Evolutionary conservation across 2,888 invertebrate genomes (phyloP), one percentile per base, ranked within the genome.

Genomic region (Tanypteryx hageni): DNA sequence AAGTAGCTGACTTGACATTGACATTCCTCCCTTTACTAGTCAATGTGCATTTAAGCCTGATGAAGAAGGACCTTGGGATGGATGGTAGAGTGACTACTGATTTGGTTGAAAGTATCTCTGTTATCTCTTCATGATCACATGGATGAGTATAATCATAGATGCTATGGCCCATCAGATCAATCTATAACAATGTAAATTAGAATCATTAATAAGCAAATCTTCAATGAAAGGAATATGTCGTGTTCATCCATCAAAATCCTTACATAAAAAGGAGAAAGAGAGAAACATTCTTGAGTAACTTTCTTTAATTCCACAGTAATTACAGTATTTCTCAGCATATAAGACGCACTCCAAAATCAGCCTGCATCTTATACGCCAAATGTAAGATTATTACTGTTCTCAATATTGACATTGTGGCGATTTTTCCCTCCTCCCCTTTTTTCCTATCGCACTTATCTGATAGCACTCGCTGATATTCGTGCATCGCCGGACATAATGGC

Each of bases 21-120:
- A 99, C 98, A 95, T 97, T 99, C 94, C 98, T 96, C n/a, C 99
- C 99, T 94, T 99, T 99, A 94, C 97, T 98, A 27, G 99, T 99
- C 92, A 99, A 96, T 0, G 99, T 99, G 95, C 99, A 99, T 95
- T 99, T 99, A 94, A 99, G 96, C 18, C 99, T 96, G 11, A 98
- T 95, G 93, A 98, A 97, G 94, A 98, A 96, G 31, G 97, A 97
- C 92, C 96, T 96, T 3, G 96, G 95, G 31, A 89, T 64, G 44
- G 89, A 89, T 68, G 95, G 1, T 95, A 94, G 95, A 27, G 94
- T 94, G 16, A 59, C 91, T 44, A 44, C 44, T 92, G 95, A 94
- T 93, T 96, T 96, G n/a, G 95, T 94, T 0, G 95, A 95, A 27
- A 97, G 95, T 93, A 96, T 95, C 92, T 97, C 96, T 93, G 96